These are phyloP conservation scores for Tipula helvola DNA, from an alignment of 2,888 invertebrate species.

Conservation along the genomic window DNA sequence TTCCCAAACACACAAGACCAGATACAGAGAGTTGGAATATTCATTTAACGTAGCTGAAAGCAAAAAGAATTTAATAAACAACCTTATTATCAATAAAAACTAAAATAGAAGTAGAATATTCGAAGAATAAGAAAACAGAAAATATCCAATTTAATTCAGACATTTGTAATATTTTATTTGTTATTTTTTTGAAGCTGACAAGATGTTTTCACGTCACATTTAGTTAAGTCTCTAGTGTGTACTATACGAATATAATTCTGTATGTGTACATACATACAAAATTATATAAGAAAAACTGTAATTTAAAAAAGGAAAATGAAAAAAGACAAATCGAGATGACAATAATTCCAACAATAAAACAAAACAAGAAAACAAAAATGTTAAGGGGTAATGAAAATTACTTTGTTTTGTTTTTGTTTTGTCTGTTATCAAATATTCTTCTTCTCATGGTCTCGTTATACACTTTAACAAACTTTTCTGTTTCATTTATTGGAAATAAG, in stretches of 20 bases:
- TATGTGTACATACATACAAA: not conserved
- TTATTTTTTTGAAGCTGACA: not conserved
- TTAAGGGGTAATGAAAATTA: not conserved
- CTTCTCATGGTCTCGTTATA: not conserved
- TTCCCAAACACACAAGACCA: not conserved
- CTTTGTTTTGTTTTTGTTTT: not conserved
- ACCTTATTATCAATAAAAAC: not conserved
- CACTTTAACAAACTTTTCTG: not conserved
- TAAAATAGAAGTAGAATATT: not conserved
- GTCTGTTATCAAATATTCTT: not conserved
- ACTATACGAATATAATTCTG: not conserved
- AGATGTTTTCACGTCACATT: conserved; percentile 4
- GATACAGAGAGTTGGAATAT: not conserved
- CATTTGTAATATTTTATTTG: not conserved
- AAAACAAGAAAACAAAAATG: not conserved
- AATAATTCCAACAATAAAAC: not conserved
- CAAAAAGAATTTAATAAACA: not conserved
- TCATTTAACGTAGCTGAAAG: not conserved
- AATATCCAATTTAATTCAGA: not conserved
- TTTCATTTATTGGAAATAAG: too few relatives aligned
- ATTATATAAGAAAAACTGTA: not conserved
- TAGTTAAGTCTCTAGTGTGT: not conserved
- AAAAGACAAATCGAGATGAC: not conserved
- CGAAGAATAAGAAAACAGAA: not conserved
- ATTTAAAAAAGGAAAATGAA: not conserved